Base-by-base conservation (phyloP, 2,113 vertebrate genomes). In the Lutjanus erythropterus region DNA sequence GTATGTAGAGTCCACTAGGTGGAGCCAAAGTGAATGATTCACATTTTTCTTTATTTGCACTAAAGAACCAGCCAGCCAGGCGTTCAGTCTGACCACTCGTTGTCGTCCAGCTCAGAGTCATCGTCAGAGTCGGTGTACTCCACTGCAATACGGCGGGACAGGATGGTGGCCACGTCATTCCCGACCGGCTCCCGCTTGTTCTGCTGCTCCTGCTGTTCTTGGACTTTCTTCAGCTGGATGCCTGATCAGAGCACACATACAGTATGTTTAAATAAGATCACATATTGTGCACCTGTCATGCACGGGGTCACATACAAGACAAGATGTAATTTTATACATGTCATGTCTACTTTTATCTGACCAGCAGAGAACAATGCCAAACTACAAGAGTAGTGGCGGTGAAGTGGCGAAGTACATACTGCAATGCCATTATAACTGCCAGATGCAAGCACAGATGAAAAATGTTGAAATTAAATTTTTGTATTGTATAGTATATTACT, bases 51-150 rank as follows among this genome's bases (percentile, higher is more conserved):
- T 78, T 3, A 25, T 47, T 25, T 60, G 6, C 55, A 25, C 25
- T 39, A n/a, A 71, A 58, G 41, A 7, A 23, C 41, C 25, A 42
- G 52, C 5, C 1, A 25, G 27, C n/a, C 31, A 56, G 5, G 4
- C 44, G 31, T 29, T 95, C 84, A 95, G 59, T 99, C 97, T 0
- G 97, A 99, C 98, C 98, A 99, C 71, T 99, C 97, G 0, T 99
- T 98, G 42, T 99, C 97, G 0, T 99, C 98, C 1, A 97, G 95
- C 82, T 99, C 98, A 0, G 98, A 99, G 71, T 98, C 97, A 0
- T 99, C 98, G 0, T 99, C 98, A 0, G 98, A 98, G 58, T 99
- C 96, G 0, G 96, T 99, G 95, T 98, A 99, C 80, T 99, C 98
- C 78, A 99, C 97, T 0, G 97, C 98, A 1, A 99, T 98, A 74